These are phyloP conservation scores for Drosophila formosana DNA, from an alignment of 2,888 invertebrate species.

Conservation along the genomic window DNA sequence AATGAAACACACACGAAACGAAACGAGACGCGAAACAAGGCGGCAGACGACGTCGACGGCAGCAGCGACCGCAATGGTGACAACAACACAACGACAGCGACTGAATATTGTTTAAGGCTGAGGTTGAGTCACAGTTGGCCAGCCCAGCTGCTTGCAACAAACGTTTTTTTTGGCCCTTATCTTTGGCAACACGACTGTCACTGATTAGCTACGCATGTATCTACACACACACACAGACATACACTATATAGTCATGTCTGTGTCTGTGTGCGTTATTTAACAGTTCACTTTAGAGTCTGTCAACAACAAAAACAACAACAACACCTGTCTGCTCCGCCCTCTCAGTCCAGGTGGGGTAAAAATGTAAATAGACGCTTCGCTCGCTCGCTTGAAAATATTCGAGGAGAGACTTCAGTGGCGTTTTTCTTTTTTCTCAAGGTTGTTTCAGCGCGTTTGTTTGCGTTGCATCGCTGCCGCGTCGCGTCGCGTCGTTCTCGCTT, in stretches of 20 bases:
- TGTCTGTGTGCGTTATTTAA: constrained; percentile 50
- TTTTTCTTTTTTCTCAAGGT: constrained; percentile 58
- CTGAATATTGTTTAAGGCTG: constrained; percentile 37
- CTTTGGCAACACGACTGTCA: constrained; percentile 63
- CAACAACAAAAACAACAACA: constrained; percentile 54
- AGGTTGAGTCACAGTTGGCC: constrained; percentile 69
- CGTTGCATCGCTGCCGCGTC: constrained; percentile 21
- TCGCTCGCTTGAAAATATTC: constrained; percentile 64
- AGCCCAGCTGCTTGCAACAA: constrained; percentile 36
- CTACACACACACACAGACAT: constrained; percentile 15
- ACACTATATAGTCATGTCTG: constrained; percentile 2
- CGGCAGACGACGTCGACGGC: constrained; percentile 27
- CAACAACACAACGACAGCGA: constrained; percentile 16
- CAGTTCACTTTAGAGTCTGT: constrained; percentile 45
- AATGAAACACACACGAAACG: constrained; percentile 35
- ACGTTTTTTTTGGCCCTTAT: constrained; percentile 55
- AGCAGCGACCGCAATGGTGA: constrained; percentile 27
- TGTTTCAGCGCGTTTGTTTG: constrained; percentile 34
- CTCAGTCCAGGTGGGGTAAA: constrained; percentile 72
- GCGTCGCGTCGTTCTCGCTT: constrained; percentile 27
- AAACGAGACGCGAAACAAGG: constrained; percentile 12
- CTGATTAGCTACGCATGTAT: constrained; percentile 68
- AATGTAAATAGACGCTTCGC: constrained; percentile 67
- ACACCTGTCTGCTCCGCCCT: constrained; percentile 67
- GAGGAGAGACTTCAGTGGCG: constrained; percentile 24